Percentiles rank a stretch among this genome's conserved stretches.
phyloP scores from a whole-genome alignment of 2,113 vertebrate species.

The Gila orcuttii region DNA sequence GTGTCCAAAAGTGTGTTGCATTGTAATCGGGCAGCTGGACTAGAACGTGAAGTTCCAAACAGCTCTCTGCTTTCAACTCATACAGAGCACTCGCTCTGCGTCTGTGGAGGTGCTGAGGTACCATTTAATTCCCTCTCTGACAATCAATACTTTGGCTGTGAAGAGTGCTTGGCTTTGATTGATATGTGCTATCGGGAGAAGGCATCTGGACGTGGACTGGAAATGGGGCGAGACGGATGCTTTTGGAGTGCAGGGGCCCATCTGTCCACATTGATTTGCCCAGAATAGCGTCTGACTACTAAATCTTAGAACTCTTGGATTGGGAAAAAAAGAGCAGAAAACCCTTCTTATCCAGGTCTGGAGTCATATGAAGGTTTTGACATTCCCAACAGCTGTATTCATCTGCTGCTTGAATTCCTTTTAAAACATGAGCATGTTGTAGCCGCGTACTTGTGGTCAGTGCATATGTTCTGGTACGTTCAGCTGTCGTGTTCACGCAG shows the following conservation, averaged over 20 bases:
- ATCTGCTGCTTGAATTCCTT: background rate
- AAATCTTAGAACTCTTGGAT: constrained; percentile 50
- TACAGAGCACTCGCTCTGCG: constrained; percentile 42
- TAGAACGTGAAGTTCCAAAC: constrained; percentile 21
- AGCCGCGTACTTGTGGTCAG: background rate
- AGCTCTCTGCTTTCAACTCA: constrained; percentile 24
- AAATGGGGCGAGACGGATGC: constrained; percentile 58
- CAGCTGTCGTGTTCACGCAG: background rate
- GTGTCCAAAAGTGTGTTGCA: background rate
- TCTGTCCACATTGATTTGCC: constrained; percentile 57
- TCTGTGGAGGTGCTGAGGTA: constrained; percentile 46
- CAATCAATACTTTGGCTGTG: constrained; percentile 60
- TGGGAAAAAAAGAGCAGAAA: background rate
- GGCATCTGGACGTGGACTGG: constrained; percentile 60
- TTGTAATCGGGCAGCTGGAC: background rate
- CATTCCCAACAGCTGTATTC: background rate
- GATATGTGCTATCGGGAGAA: constrained; percentile 64
- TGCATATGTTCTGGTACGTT: background rate
- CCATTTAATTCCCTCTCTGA: constrained; percentile 62
- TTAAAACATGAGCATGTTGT: background rate
- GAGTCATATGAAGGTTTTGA: background rate
- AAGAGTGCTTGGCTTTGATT: constrained; percentile 64
- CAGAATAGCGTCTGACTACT: constrained; percentile 51
- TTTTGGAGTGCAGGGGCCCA: constrained; percentile 41
- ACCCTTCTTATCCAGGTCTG: constrained; percentile 6